phyloP scores from a whole-genome alignment of 1,140 invertebrate species.

The Nephila pilipes region DNA sequence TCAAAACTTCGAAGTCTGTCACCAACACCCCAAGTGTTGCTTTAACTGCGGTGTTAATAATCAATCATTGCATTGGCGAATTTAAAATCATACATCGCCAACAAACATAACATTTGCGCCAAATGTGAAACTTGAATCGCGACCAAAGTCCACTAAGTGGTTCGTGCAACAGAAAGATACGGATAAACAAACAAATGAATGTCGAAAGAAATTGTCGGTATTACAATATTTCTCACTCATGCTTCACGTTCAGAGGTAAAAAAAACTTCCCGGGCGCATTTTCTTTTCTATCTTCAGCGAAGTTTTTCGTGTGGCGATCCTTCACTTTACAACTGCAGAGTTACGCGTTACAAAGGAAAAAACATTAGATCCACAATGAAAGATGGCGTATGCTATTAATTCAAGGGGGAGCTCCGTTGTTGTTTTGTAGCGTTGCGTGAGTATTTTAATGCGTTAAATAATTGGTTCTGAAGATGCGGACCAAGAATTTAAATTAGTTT shows the following conservation, averaged over 20 bases:
- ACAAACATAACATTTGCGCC: too few relatives aligned
- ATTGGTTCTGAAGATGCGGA: conserved; percentile 45
- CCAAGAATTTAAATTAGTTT: conserved; percentile 70
- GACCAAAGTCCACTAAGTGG: too few relatives aligned
- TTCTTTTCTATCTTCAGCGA: background rate
- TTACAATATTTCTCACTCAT: too few relatives aligned
- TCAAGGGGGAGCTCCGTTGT: conserved; percentile 6
- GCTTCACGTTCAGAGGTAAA: background rate
- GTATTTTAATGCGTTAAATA: conserved; percentile 63
- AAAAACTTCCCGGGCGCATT: background rate
- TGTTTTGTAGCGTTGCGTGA: conserved; percentile 46
- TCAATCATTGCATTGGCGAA: too few relatives aligned
- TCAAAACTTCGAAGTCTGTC: too few relatives aligned
- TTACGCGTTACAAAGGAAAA: background rate
- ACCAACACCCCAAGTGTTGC: too few relatives aligned
- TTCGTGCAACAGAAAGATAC: too few relatives aligned
- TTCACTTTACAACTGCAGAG: background rate
- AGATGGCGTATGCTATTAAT: conserved; percentile 46
- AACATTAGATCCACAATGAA: conserved; percentile 21
- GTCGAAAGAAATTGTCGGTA: too few relatives aligned
- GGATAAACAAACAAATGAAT: too few relatives aligned
- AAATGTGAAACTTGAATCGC: too few relatives aligned
- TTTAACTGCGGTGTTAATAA: too few relatives aligned
- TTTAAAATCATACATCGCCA: too few relatives aligned
- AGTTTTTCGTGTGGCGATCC: background rate